Conservation (phyloP, 2,888 invertebrate genomes). For the Maniola hyperantus region DNA sequence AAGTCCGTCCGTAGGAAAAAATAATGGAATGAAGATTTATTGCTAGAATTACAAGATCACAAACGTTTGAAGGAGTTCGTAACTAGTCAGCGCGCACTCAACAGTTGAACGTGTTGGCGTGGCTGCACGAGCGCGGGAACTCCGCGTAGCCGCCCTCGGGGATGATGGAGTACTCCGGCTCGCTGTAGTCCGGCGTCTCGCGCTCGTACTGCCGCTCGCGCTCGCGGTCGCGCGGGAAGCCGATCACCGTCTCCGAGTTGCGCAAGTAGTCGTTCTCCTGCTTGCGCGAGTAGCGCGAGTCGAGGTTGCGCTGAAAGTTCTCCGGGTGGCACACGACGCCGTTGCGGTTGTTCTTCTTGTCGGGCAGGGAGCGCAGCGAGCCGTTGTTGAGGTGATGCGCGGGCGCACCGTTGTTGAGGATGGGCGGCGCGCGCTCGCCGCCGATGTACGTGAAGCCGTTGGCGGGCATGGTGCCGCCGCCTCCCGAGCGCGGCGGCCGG, state of each 20-base stretch:
- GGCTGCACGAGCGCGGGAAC: slow-evolving; percentile 71
- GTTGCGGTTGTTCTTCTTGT: slow-evolving; percentile 75
- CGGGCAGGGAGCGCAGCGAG: slow-evolving; percentile 75
- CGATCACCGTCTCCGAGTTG: slow-evolving; percentile 72
- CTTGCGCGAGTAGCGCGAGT: slow-evolving; percentile 76
- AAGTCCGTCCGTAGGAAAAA: slow-evolving; percentile 68
- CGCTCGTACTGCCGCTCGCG: slow-evolving; percentile 61
- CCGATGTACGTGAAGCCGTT: slow-evolving; percentile 90
- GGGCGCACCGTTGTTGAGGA: slow-evolving; percentile 79
- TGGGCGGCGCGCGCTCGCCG: slow-evolving; percentile 81
- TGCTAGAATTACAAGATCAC: slow-evolving; percentile 83
- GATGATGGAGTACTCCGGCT: slow-evolving; percentile 80
- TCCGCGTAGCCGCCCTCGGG: slow-evolving; percentile 72
- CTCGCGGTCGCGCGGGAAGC: slow-evolving; percentile 61
- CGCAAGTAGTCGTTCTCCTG: slow-evolving; percentile 80
- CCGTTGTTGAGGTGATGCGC: slow-evolving; percentile 79
- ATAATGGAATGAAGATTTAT: slow-evolving; percentile 83
- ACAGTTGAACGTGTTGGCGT: slow-evolving; percentile 81
- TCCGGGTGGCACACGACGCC: slow-evolving; percentile 75
- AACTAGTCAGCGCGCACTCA: slow-evolving; percentile 54
- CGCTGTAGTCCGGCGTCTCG: slow-evolving; percentile 66
- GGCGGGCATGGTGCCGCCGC: slow-evolving; percentile 85
- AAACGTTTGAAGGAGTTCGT: slow-evolving; percentile 66
- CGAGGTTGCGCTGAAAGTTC: slow-evolving; percentile 78
- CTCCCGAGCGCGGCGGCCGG: slow-evolving; percentile 77